Conservation (phyloP, 2,888 invertebrate genomes). For the Lapara coniferarum region DNA sequence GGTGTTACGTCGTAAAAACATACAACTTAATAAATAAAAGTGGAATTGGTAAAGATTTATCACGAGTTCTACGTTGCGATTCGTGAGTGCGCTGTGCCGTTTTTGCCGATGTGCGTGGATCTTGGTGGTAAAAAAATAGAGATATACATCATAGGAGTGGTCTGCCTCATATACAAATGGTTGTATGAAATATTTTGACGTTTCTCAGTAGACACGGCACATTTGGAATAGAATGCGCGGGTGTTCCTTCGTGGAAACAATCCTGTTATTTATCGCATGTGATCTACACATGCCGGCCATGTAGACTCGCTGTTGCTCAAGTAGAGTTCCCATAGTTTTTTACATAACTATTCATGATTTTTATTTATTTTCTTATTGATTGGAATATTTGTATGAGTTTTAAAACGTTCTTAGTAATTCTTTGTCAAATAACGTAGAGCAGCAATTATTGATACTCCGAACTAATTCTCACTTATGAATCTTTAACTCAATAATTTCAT, state of each 20-base stretch:
- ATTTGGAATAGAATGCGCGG: constrained; percentile 48
- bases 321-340: constrained; percentile 30
- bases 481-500: too few relatives aligned
- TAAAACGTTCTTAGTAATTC: too few relatives aligned
- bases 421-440: too few relatives aligned
- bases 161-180: constrained; percentile 64
- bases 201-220: constrained; percentile 68
- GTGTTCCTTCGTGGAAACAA: constrained; percentile 67
- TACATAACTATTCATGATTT: background rate
- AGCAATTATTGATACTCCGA: too few relatives aligned
- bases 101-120: constrained; percentile 61
- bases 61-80: constrained; percentile 71
- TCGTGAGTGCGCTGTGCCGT: constrained; percentile 66
- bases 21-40: constrained; percentile 83
- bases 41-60: constrained; percentile 81
- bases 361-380: background rate
- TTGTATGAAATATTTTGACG: constrained; percentile 78
- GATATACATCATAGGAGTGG: constrained; percentile 67
- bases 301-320: constrained; percentile 10
- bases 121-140: constrained; percentile 64
- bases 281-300: constrained; percentile 38
- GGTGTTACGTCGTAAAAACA: constrained; percentile 78
- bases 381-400: too few relatives aligned
- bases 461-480: too few relatives aligned
- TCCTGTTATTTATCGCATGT: constrained; percentile 54